Evolutionary conservation across 1,140 invertebrate genomes (phyloP).

Genomic region (Hyposmocoma kahamanoa): DNA sequence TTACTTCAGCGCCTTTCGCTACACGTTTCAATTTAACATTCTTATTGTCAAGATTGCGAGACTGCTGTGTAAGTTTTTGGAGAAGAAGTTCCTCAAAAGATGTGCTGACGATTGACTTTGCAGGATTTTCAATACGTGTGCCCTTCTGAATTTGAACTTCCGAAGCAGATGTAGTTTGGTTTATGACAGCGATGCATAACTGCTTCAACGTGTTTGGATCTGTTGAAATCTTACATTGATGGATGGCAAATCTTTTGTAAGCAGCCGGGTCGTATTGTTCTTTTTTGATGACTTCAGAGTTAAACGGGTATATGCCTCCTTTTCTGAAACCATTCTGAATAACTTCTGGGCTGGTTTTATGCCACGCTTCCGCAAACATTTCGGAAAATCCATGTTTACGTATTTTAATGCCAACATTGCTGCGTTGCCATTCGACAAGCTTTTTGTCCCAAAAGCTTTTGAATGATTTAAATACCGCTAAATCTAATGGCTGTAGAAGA

Average conservation of each 20-base stretch:
- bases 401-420: slow-evolving; percentile 5
- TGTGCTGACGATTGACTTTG: neutral
- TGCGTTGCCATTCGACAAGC: slow-evolving; percentile 6
- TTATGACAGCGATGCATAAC: neutral
- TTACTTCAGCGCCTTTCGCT: neutral
- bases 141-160: neutral
- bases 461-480: slow-evolving; percentile 2
- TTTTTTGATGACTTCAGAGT: slow-evolving; percentile 10
- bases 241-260: neutral
- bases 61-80: neutral
- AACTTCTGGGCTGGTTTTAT: slow-evolving; percentile 13
- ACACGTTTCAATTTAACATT: neutral
- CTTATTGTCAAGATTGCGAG: neutral
- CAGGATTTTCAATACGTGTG: neutral
- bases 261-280: slow-evolving; percentile 17
- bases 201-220: neutral
- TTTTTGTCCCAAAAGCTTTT: slow-evolving; percentile 4
- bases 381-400: slow-evolving; percentile 2
- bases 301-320: slow-evolving; percentile 19
- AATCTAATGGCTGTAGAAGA: slow-evolving; percentile 13
- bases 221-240: neutral
- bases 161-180: neutral
- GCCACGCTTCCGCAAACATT: slow-evolving; percentile 4
- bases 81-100: neutral
- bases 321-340: slow-evolving; percentile 23